Percentiles rank a stretch among this genome's conserved stretches.
Evolutionary conservation across 2,113 vertebrate genomes (phyloP).

Genomic region (Syngnathoides biaculeatus): DNA sequence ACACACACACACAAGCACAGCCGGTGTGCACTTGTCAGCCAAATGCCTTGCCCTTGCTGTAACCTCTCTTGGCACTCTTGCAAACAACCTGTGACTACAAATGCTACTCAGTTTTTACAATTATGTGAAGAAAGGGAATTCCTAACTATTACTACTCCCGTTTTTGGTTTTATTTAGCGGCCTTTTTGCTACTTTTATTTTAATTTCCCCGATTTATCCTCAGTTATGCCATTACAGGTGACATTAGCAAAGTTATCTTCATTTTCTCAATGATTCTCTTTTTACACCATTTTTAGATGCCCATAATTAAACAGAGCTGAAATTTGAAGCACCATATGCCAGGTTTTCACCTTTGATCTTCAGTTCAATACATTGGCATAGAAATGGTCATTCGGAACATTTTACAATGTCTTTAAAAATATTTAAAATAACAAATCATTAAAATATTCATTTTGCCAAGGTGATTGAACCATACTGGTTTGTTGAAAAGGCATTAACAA

Average conservation of each 20-base stretch:
- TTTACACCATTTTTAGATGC: neutral
- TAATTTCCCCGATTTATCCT: neutral
- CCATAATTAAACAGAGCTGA: neutral
- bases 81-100: constrained; percentile 16
- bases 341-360: too few relatives aligned
- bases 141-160: neutral
- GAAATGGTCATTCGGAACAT: too few relatives aligned
- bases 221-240: neutral
- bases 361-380: too few relatives aligned
- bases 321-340: neutral
- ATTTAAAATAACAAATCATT: too few relatives aligned
- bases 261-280: neutral
- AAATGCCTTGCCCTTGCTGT: constrained; percentile 61
- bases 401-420: too few relatives aligned
- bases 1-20: constrained; percentile 34
- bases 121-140: neutral
- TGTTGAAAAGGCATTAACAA: too few relatives aligned
- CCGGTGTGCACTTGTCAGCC: constrained; percentile 47
- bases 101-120: neutral
- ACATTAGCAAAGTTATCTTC: neutral
- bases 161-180: neutral
- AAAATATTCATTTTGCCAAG: too few relatives aligned
- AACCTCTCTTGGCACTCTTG: constrained; percentile 60
- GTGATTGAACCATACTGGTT: too few relatives aligned
- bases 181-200: neutral